phyloP scores from a whole-genome alignment of 1,140 invertebrate genomes.

The Drosophila subpulchrella region DNA sequence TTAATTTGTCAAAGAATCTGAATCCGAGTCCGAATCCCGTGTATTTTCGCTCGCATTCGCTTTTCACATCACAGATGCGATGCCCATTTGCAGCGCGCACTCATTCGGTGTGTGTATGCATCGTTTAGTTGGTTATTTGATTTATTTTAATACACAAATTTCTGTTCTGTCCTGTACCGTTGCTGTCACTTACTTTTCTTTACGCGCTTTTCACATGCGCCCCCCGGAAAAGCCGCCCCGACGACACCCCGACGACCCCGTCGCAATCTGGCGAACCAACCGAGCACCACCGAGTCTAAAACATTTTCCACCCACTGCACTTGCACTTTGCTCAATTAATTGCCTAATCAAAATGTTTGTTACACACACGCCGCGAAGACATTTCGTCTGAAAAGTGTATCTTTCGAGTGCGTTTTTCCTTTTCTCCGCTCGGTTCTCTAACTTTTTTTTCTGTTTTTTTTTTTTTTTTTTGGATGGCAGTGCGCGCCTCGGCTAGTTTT shows the following conservation, averaged over 20 bases:
- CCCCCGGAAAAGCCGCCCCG: conserved; percentile 21
- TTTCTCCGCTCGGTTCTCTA: conserved; percentile 42
- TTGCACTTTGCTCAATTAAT: conserved; percentile 81
- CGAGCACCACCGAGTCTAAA: conserved; percentile 48
- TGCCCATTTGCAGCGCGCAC: conserved; percentile 34
- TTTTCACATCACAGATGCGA: conserved; percentile 37
- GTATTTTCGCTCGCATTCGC: conserved; percentile 23
- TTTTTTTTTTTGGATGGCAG: conserved; percentile 28
- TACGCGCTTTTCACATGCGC: conserved; percentile 74
- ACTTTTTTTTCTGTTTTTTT: conserved; percentile 12
- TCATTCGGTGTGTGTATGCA: conserved; percentile 72
- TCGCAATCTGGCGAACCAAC: conserved; percentile 11
- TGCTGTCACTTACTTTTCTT: conserved; percentile 79
- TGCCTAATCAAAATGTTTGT: conserved; percentile 77
- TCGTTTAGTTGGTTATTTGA: conserved; percentile 75
- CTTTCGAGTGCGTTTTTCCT: conserved; percentile 40
- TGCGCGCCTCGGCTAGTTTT: conserved; percentile 54
- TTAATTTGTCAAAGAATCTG: conserved; percentile 56
- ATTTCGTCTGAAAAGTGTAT: conserved; percentile 63
- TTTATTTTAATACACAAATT: conserved; percentile 80
- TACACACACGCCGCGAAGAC: conserved; percentile 66
- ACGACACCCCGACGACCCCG: conserved; percentile 4
- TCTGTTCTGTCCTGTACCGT: conserved; percentile 10
- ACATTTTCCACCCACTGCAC: conserved; percentile 80
- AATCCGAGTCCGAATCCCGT: no score